phyloP scores from a whole-genome alignment of 1,140 invertebrate genomes.

The Armadillidium nasatum region DNA sequence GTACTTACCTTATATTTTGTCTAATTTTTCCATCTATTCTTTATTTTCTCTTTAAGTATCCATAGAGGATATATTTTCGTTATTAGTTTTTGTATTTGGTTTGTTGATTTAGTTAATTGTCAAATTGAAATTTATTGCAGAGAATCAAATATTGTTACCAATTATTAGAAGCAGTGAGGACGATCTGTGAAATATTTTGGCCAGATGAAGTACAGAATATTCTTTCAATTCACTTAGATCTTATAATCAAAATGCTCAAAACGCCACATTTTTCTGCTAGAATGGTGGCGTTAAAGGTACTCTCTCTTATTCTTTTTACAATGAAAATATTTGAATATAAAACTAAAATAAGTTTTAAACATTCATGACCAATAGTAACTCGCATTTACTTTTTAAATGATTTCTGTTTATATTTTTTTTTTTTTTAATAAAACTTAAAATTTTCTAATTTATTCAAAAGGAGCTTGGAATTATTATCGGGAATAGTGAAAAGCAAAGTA shows the following conservation, averaged over 20 bases:
- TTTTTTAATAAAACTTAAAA: neutral
- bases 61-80: no score
- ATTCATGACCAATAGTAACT: neutral
- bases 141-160: conserved; percentile 55
- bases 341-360: neutral
- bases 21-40: no score
- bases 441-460: neutral
- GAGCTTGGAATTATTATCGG: neutral
- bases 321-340: neutral
- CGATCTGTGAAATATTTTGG: conserved; percentile 54
- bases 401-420: neutral
- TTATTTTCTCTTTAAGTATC: no score
- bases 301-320: conserved; percentile 27
- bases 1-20: no score
- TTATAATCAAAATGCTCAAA: conserved; percentile 56
- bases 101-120: no score
- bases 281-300: conserved; percentile 58
- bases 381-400: neutral
- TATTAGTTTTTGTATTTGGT: no score
- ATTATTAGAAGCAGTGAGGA: conserved; percentile 53
- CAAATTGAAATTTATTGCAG: conserved; percentile 37
- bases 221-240: conserved; percentile 52
- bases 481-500: neutral
- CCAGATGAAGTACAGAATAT: conserved; percentile 51
- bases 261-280: conserved; percentile 57